phyloP scores from a whole-genome alignment of 2,888 invertebrate species.

The Hirtodrosophila trivittata region DNA sequence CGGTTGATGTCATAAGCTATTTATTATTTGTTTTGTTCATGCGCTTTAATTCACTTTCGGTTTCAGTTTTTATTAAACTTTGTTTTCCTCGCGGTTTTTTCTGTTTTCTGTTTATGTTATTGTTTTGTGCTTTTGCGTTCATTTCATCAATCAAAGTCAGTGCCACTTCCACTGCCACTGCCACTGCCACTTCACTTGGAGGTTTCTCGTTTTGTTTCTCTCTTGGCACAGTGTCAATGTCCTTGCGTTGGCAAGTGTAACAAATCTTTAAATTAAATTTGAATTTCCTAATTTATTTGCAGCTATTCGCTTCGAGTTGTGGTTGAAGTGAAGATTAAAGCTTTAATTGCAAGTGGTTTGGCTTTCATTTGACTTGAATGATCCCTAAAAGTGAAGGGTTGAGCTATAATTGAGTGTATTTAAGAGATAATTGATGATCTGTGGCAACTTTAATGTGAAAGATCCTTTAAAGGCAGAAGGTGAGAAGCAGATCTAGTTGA shows the following conservation, averaged over 20 bases:
- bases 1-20: conserved; percentile 64
- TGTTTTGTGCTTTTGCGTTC: neutral
- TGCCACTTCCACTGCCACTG: conserved; percentile 27
- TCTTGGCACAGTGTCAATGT: conserved; percentile 53
- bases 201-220: conserved; percentile 16
- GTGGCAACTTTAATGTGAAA: no score
- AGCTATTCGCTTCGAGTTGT: neutral
- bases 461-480: no score
- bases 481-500: no score
- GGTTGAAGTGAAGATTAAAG: neutral
- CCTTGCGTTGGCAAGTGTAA: conserved; percentile 50
- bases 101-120: conserved; percentile 34
- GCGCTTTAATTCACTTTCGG: conserved; percentile 62
- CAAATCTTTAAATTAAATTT: conserved; percentile 46
- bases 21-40: conserved; percentile 58
- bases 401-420: no score
- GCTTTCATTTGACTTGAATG: no score
- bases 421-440: no score
- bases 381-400: no score
- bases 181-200: conserved; percentile 28
- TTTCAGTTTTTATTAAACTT: conserved; percentile 43
- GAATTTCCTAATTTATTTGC: conserved; percentile 3
- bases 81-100: conserved; percentile 39
- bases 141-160: conserved; percentile 64
- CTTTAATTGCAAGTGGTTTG: neutral